Conservation (phyloP, 1,140 invertebrate genomes). For the Lepeophtheirus salmonis region DNA sequence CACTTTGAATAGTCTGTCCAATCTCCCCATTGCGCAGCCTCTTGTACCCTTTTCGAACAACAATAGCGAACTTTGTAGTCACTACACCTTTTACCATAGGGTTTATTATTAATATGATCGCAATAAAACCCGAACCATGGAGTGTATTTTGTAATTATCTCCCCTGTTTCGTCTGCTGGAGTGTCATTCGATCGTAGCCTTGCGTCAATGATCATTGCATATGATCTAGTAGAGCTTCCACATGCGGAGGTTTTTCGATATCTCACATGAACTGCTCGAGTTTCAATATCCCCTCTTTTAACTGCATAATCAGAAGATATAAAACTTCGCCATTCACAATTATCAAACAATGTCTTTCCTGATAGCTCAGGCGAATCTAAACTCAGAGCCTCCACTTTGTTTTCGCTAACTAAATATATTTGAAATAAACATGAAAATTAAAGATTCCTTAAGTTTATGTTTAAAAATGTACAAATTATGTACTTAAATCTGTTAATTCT, state of each 20-base stretch:
- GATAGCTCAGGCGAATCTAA: not conserved
- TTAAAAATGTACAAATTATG: too few relatives aligned
- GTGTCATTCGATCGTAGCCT: not conserved
- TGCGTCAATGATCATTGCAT: constrained; percentile 6
- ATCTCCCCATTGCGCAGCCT: constrained; percentile 11
- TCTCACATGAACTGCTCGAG: not conserved
- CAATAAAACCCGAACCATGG: constrained; percentile 2
- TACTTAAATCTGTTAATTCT: too few relatives aligned
- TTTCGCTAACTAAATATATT: not conserved
- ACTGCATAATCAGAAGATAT: not conserved
- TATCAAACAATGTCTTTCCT: constrained; percentile 2
- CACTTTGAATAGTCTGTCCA: constrained; percentile 2
- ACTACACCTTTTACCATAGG: not conserved
- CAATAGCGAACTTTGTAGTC: constrained; percentile 13
- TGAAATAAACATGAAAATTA: too few relatives aligned
- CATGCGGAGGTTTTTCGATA: not conserved
- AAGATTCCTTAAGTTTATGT: too few relatives aligned
- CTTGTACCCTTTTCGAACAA: not conserved
- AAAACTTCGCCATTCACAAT: constrained; percentile 9
- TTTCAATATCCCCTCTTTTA: not conserved
- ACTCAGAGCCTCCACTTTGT: not conserved
- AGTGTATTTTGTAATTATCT: constrained; percentile 4
- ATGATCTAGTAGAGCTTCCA: not conserved
- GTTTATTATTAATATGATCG: constrained; percentile 6
- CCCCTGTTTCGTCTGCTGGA: constrained; percentile 2